phyloP scores from a whole-genome alignment of 2,113 vertebrate genomes.

The Sinocyclocheilus grahami region DNA sequence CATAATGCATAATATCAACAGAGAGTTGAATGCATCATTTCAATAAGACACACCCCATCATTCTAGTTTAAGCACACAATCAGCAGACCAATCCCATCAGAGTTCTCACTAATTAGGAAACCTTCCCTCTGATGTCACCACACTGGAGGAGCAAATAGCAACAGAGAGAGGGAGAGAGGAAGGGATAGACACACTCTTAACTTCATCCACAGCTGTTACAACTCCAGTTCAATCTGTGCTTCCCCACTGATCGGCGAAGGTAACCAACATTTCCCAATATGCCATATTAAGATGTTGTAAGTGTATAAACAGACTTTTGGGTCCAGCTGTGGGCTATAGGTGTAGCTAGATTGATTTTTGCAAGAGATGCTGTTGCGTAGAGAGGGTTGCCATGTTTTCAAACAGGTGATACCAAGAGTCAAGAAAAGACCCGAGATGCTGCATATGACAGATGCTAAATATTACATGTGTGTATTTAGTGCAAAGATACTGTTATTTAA shows the following conservation, averaged over 20 bases:
- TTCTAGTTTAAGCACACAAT: slow-evolving; percentile 36
- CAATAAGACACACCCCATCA: slow-evolving; percentile 45
- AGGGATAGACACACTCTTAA: slow-evolving; percentile 47
- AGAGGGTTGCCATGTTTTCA: slow-evolving; percentile 41
- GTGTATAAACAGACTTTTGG: neutral
- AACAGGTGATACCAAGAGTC: slow-evolving; percentile 20
- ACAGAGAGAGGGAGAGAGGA: slow-evolving; percentile 26
- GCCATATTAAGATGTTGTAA: neutral
- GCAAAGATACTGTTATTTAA: neutral
- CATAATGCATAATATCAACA: neutral
- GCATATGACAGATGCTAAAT: neutral
- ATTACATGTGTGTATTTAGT: neutral
- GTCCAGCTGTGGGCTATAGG: neutral
- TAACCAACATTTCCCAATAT: neutral
- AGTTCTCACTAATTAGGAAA: slow-evolving; percentile 67
- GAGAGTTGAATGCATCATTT: neutral
- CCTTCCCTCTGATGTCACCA: slow-evolving; percentile 59
- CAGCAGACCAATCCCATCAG: slow-evolving; percentile 58
- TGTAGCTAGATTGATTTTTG: neutral
- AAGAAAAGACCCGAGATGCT: neutral
- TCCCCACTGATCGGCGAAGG: neutral
- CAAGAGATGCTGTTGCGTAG: neutral
- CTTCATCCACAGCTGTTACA: slow-evolving; percentile 64
- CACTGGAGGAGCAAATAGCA: slow-evolving; percentile 53
- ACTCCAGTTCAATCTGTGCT: neutral